A percentile compares a stretch with the other conserved stretches of the same genome.
These are phyloP conservation scores for Hydrocynus forskahlii DNA, from an alignment of 2,797 vertebrate species.

Conservation along the genomic window DNA sequence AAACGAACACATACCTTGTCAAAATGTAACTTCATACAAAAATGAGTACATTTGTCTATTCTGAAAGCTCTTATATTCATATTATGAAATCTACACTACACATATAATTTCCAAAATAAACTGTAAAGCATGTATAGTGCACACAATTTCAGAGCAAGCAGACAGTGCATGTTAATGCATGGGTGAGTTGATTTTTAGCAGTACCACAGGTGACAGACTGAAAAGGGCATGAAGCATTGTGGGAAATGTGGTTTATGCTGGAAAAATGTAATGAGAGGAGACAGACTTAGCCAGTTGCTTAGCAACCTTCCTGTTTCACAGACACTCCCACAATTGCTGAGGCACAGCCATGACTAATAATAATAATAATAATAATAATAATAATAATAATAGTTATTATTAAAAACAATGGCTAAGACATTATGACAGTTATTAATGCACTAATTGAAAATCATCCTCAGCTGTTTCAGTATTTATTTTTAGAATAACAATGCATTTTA, in stretches of 20 bases:
- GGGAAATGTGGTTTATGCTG: slow-evolving; percentile 56
- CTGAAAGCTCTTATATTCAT: slow-evolving; percentile 60
- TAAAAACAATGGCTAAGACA: slow-evolving; percentile 54
- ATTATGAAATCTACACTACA: slow-evolving; percentile 78
- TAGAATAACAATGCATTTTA: neutral
- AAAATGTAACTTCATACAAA: slow-evolving; percentile 79
- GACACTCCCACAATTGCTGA: slow-evolving; percentile 62
- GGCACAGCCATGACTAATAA: slow-evolving; percentile 56
- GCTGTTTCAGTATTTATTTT: neutral
- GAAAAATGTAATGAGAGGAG: slow-evolving; percentile 62
- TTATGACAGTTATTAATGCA: slow-evolving; percentile 5
- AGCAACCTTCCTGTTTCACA: slow-evolving; percentile 70
- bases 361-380: neutral
- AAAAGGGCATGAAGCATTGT: slow-evolving; percentile 40
- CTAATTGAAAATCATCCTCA: neutral
- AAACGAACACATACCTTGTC: neutral
- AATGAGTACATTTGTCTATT: slow-evolving; percentile 76
- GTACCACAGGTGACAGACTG: slow-evolving; percentile 56
- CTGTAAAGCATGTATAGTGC: slow-evolving; percentile 42
- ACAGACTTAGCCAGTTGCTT: slow-evolving; percentile 76
- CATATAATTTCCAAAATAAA: slow-evolving; percentile 8
- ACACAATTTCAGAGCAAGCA: slow-evolving; percentile 39
- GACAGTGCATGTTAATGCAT: slow-evolving; percentile 46
- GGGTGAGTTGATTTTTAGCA: slow-evolving; percentile 59
- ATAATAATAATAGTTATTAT: slow-evolving; percentile 40